Evolutionary conservation across 2,888 invertebrate species (phyloP).

Genomic region (Sinotaia quadrata): DNA sequence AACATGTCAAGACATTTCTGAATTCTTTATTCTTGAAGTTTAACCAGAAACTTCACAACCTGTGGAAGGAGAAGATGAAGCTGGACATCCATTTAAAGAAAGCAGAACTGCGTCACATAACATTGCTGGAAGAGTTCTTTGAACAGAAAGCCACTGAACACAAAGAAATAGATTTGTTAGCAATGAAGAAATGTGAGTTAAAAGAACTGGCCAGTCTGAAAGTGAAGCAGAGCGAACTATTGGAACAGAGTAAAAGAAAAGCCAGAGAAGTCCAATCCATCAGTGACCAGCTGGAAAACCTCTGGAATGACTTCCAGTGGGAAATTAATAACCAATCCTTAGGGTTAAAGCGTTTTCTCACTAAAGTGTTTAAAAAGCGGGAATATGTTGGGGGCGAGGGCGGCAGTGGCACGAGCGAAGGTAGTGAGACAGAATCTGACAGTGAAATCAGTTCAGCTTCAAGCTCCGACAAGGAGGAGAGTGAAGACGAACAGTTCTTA

Average conservation of each 20-base stretch:
- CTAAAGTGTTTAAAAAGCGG: background rate
- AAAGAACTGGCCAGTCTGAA: background rate
- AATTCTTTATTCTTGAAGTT: background rate
- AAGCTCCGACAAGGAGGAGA: background rate
- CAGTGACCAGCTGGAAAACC: background rate
- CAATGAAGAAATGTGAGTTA: background rate
- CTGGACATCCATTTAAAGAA: constrained; percentile 4
- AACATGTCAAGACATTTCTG: background rate
- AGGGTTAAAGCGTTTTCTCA: background rate
- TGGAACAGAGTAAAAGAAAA: background rate
- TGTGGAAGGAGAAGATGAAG: background rate
- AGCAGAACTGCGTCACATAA: background rate
- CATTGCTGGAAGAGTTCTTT: constrained; percentile 1
- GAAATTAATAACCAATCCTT: background rate
- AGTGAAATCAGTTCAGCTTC: background rate
- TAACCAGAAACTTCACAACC: background rate
- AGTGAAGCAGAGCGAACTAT: background rate
- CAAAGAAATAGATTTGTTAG: background rate
- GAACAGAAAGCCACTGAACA: background rate
- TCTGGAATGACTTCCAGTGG: background rate
- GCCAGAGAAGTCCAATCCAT: background rate
- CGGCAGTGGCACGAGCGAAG: background rate
- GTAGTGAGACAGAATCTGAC: background rate
- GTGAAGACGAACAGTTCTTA: background rate
- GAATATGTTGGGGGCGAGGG: background rate